phyloP scores from a whole-genome alignment of 1,140 invertebrate genomes.

The Platorchestia sp. region DNA sequence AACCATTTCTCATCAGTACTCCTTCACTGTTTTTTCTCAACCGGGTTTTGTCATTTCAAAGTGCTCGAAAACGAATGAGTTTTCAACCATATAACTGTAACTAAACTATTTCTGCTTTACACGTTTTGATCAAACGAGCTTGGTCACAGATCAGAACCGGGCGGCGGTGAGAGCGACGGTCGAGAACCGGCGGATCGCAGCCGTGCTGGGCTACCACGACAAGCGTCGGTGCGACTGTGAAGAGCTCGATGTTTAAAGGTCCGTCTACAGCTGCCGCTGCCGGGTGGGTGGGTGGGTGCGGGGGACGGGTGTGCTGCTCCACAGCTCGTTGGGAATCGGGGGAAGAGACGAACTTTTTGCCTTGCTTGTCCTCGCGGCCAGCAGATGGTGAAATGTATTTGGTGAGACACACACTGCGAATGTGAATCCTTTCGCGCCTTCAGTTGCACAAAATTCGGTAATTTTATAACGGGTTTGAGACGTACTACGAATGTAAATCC shows the following conservation, averaged over 20 bases:
- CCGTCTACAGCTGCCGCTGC: constrained; percentile 33
- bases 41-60: too few species aligned
- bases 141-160: neutral
- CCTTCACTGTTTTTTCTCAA: neutral
- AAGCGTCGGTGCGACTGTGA: neutral
- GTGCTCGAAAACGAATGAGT: neutral
- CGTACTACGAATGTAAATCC: neutral
- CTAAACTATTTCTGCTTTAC: neutral
- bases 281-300: neutral
- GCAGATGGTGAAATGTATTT: neutral
- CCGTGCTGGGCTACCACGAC: neutral
- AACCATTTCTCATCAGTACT: neutral
- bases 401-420: too few species aligned
- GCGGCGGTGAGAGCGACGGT: neutral
- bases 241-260: constrained; percentile 24
- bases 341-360: neutral
- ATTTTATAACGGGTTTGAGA: neutral
- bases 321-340: neutral
- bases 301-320: neutral
- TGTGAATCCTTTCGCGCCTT: neutral
- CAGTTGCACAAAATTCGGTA: neutral
- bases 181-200: neutral
- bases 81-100: neutral
- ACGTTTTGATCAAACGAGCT: neutral
- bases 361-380: neutral